These are phyloP conservation scores for Apodemia duryi DNA, from an alignment of 2,888 invertebrate genomes.

Conservation along the genomic window DNA sequence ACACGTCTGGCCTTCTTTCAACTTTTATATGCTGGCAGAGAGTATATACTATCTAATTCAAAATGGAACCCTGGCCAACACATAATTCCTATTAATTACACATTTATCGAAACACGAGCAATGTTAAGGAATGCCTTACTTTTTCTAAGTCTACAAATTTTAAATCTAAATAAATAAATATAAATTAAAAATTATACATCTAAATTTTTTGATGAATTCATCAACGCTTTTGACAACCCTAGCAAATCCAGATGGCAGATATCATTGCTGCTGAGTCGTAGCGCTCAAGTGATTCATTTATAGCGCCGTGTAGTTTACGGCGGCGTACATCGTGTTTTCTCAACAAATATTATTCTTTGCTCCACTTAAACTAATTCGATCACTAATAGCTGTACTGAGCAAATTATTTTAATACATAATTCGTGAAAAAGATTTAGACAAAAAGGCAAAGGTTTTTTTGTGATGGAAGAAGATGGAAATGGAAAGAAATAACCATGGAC, in stretches of 20 bases:
- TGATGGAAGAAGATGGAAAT: too few relatives aligned
- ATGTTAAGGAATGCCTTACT: too few relatives aligned
- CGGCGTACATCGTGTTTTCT: slow-evolving; percentile 58
- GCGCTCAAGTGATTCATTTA: slow-evolving; percentile 65
- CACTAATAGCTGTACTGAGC: slow-evolving; percentile 20
- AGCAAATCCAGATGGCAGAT: slow-evolving; percentile 59
- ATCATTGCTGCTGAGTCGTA: slow-evolving; percentile 67
- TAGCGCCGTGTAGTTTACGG: slow-evolving; percentile 68
- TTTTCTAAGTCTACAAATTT: neutral
- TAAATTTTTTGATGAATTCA: neutral
- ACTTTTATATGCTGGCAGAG: too few relatives aligned
- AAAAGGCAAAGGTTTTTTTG: too few relatives aligned
- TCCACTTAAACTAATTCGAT: slow-evolving; percentile 44
- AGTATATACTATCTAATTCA: too few relatives aligned
- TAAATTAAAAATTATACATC: too few relatives aligned
- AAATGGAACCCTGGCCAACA: too few relatives aligned
- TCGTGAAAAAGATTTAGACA: too few relatives aligned
- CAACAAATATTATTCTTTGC: slow-evolving; percentile 68
- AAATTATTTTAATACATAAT: neutral
- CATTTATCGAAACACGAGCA: too few relatives aligned
- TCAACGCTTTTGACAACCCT: slow-evolving; percentile 48
- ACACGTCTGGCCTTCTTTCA: too few relatives aligned
- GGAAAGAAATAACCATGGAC: too few relatives aligned
- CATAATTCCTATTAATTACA: too few relatives aligned
- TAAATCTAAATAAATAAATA: neutral